Base-by-base conservation (phyloP, 2,797 vertebrate genomes). In the Amblyraja radiata region DNA sequence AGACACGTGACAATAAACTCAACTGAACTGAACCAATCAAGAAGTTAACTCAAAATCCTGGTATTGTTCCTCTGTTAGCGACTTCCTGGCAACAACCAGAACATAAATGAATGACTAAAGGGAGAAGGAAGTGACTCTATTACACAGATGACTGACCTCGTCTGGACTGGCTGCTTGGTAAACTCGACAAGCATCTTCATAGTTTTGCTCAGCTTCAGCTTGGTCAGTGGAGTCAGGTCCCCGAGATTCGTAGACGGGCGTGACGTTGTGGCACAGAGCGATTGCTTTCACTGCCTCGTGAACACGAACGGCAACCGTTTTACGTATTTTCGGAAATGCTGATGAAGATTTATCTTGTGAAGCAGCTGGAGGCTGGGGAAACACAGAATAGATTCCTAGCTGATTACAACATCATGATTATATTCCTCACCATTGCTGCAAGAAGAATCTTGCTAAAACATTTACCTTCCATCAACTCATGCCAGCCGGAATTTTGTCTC, bases 151-250 rank as follows among this genome's bases (percentile, higher is more conserved):
- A 76, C 8, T 94, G 95, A 99, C 99, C 99, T 99, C 99, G 0
- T 99, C 99, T 0, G 99, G 99, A 94, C 98, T 99, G 95, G 99
- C 98, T 0, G 99, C 98, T 97, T 99, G 99, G 96, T 99, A 99
- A 1, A 98, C 98, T 4, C 99, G 95, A 96, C 99, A 99, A 0
- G 98, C 98, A 93, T 99, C 99, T 91, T 99, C 98, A 0, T 99
- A 99, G 94, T 99, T 98, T 93, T 98, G 97, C 95, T 99, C 99
- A 0, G 99, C 98, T 95, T 99, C 99, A 0, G 99, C 99, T 96
- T 99, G 98, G 95, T 99, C 99, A 0, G 99, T 99, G 94, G 98
- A 98, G 14, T 92, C 90, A n/a, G 90, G 90, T 0, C 98, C 98
- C 0, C 98, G 99, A 94, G 98, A 96, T 95, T 99, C 99, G 0